These are phyloP conservation scores for Poeciliopsis retropinna DNA, from an alignment of 2,113 vertebrate genomes.

Conservation along the genomic window DNA sequence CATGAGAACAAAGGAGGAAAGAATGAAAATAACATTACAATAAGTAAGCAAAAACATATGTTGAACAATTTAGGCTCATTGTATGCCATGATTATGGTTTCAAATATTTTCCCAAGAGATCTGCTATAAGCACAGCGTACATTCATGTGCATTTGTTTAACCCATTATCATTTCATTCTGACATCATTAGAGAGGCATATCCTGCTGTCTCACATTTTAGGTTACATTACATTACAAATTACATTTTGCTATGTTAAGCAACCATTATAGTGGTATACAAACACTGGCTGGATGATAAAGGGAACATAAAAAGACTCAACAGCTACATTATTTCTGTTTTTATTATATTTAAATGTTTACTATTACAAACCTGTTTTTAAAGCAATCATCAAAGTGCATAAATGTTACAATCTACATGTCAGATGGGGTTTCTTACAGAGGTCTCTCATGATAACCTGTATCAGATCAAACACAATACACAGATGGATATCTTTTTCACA, in stretches of 20 bases:
- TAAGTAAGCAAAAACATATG: neutral
- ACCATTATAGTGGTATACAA: neutral
- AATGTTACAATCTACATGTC: neutral
- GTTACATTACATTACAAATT: too few relatives aligned
- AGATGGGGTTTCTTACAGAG: neutral
- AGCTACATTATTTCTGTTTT: neutral
- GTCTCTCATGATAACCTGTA: conserved; percentile 21
- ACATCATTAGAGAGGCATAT: conserved; percentile 25
- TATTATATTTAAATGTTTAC: neutral
- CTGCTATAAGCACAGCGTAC: conserved; percentile 2
- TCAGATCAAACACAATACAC: conserved; percentile 16
- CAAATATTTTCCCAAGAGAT: conserved; percentile 8
- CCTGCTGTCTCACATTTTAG: conserved; percentile 20
- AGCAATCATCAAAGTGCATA: neutral
- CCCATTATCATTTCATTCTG: conserved; percentile 23
- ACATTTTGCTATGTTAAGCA: conserved; percentile 26
- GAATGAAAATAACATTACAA: neutral
- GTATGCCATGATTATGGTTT: neutral
- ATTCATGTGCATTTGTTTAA: conserved; percentile 19
- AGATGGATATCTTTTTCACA: neutral
- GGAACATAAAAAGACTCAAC: neutral
- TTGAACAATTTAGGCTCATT: neutral
- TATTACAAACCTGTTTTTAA: neutral
- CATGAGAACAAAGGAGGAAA: neutral
- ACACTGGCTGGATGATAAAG: neutral